These are phyloP conservation scores for Mormyrops attenuatus DNA, from an alignment of 2,797 vertebrate genomes.

Conservation along the genomic window DNA sequence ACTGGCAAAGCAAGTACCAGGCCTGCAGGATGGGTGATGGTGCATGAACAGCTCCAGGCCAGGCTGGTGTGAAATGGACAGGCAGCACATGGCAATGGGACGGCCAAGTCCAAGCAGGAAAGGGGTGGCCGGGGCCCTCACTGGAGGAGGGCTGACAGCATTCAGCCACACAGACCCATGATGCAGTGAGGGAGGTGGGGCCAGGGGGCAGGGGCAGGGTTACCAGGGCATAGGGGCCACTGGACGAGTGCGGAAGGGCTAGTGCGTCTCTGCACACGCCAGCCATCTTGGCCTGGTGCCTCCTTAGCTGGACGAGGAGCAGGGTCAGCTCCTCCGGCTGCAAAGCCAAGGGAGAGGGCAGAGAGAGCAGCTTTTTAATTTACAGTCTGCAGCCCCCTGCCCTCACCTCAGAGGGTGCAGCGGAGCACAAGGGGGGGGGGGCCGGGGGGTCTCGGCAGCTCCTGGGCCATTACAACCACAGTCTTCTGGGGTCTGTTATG, in stretches of 20 bases:
- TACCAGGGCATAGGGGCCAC: slow-evolving; percentile 60
- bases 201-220: slow-evolving; percentile 82
- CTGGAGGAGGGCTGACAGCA: slow-evolving; percentile 42
- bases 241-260: slow-evolving; percentile 82
- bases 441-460: slow-evolving; percentile 30
- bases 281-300: slow-evolving; percentile 94
- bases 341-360: slow-evolving; percentile 64
- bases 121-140: slow-evolving; percentile 35
- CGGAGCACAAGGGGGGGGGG: slow-evolving; percentile 29
- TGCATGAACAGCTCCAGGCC: too few relatives aligned
- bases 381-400: slow-evolving; percentile 42
- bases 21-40: neutral
- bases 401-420: slow-evolving; percentile 34
- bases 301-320: slow-evolving; percentile 94
- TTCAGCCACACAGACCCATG: slow-evolving; percentile 44
- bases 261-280: slow-evolving; percentile 80
- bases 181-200: slow-evolving; percentile 48
- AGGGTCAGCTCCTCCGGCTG: slow-evolving; percentile 97
- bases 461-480: slow-evolving; percentile 2
- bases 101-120: slow-evolving; percentile 42
- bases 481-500: too few relatives aligned
- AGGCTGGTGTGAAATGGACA: neutral
- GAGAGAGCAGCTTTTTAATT: slow-evolving; percentile 58
- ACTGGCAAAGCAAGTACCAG: neutral
- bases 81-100: slow-evolving; percentile 26